A percentile compares a stretch with the other conserved stretches of the same genome.
Evolutionary conservation across 2,113 vertebrate genomes (phyloP).

Genomic region (Leptobrachium leishanense): DNA sequence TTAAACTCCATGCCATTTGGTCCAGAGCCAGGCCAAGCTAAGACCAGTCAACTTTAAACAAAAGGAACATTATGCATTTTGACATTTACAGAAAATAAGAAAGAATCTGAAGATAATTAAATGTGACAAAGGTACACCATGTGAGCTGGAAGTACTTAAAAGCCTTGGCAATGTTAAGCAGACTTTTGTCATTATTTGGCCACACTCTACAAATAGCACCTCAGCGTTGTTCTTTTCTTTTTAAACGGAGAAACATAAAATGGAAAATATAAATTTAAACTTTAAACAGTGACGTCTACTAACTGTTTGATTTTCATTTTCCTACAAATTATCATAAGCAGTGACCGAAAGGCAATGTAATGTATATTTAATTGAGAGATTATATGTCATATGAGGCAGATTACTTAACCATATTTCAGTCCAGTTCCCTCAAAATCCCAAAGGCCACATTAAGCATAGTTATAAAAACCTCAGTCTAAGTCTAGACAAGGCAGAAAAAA

Average conservation of each 20-base stretch:
- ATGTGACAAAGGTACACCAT: not conserved
- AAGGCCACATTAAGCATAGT: slow-evolving; percentile 17
- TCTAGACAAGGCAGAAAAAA: slow-evolving; percentile 10
- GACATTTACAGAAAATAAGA: too few species aligned
- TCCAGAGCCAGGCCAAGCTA: too few species aligned
- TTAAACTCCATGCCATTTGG: too few species aligned
- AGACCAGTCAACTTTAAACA: too few species aligned
- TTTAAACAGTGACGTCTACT: not conserved
- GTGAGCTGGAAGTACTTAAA: not conserved
- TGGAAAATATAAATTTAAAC: not conserved
- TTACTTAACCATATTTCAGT: slow-evolving; percentile 36
- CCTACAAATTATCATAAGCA: not conserved
- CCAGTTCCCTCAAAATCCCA: slow-evolving; percentile 33
- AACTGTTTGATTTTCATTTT: not conserved
- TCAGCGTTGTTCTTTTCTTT: not conserved
- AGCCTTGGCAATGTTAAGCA: not conserved
- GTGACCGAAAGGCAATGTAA: slow-evolving; percentile 26
- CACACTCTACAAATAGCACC: not conserved
- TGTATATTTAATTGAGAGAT: slow-evolving; percentile 41
- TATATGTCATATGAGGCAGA: slow-evolving; percentile 35
- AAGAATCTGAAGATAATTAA: too few species aligned
- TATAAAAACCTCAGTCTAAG: slow-evolving; percentile 12
- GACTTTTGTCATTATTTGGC: not conserved
- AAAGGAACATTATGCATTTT: too few species aligned
- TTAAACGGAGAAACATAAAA: not conserved